Evolutionary conservation across 2,113 vertebrate genomes (phyloP), one percentile per base, ranked within the genome.

Genomic region (Pelecanoides urinatrix): DNA sequence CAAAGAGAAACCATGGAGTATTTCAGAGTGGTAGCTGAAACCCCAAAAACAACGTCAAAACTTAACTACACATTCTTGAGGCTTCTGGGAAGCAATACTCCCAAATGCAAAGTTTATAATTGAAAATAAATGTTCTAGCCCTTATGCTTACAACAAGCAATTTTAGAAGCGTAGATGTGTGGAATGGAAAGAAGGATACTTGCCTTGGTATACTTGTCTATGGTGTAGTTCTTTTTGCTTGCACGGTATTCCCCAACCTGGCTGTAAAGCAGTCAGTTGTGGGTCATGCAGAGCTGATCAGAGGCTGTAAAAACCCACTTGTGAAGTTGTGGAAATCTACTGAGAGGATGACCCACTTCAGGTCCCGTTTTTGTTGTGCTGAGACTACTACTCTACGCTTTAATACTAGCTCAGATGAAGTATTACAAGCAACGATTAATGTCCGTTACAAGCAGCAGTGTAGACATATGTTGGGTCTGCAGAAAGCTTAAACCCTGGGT

Each of bases 271-370:
- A 44, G 10, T n/a, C 44, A 14, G 10, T 81, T 87, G 32, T 96
- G 74, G 56, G 53, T 45, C 6, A 0, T 29, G 25, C 26, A 68
- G 42, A 74, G 68, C 55, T 75, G 55, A 91, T 32, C 16, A 62
- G 49, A 88, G 71, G 27, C 49, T 90, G 9, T 44, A 53, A 85
- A 90, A 93, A 56, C 22, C 44, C 20, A 42, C 38, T 30, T 40
- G 49, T 29, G 73, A 88, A 82, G 22, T 20, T 62, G 66, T 86
- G 93, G 71, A 96, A 95, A 96, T 81, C 65, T 89, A 82, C 81
- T 42, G 90, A 68, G 73, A 68, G 21, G 34, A 63, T 65, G 95
- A 91, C 84, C 80, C 68, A 81, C 23, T 92, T 89, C 52, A 59
- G 50, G 21, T 62, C 29, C 38, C 5, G 2, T 18, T 86, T 91